phyloP scores from a whole-genome alignment of 2,113 vertebrate genomes.

The Oostethus manadensis region DNA sequence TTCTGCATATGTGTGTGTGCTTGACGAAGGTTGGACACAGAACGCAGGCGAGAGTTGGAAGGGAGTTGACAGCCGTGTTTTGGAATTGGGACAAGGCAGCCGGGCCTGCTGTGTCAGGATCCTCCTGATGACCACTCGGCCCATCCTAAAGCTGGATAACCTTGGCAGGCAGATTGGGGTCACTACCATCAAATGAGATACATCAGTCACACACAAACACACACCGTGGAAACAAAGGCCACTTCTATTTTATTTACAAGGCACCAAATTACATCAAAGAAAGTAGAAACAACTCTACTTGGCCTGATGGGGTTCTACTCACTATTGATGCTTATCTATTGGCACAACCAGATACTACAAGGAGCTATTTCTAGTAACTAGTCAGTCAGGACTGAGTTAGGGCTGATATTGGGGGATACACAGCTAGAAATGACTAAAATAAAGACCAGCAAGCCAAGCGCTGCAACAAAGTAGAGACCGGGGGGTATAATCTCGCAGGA shows the following conservation, averaged over 20 bases:
- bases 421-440: no score
- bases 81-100: conserved; percentile 51
- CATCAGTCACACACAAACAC: conserved; percentile 42
- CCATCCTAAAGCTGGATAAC: conserved; percentile 59
- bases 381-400: no score
- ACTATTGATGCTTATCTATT: not conserved
- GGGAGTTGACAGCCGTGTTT: conserved; percentile 47
- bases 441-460: no score
- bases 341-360: not conserved
- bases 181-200: conserved; percentile 68
- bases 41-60: conserved; percentile 7
- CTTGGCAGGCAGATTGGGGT: conserved; percentile 73
- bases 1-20: conserved; percentile 4
- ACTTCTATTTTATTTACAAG: not conserved
- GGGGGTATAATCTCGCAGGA: no score
- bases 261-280: no score
- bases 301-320: not conserved
- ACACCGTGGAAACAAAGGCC: conserved; percentile 2
- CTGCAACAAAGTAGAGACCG: no score
- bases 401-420: no score
- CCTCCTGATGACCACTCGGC: conserved; percentile 53
- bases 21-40: conserved; percentile 16
- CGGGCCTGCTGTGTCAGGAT: conserved; percentile 60
- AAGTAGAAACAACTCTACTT: not conserved
- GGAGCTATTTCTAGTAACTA: no score